phyloP scores from a whole-genome alignment of 2,113 vertebrate genomes.

The Machaerirhynchus nigripectus region DNA sequence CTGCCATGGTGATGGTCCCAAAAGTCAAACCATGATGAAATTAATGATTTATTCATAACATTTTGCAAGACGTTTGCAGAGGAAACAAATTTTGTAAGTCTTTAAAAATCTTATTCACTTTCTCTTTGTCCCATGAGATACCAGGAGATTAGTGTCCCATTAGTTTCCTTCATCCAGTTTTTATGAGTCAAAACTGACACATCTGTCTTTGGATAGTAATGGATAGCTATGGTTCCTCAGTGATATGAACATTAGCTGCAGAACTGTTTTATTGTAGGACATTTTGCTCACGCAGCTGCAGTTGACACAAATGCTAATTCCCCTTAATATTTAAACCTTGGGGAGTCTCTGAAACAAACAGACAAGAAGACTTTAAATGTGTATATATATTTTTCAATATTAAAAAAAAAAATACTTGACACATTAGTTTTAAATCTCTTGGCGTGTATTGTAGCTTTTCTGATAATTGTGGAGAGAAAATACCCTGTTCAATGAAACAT shows the following conservation, averaged over 20 bases:
- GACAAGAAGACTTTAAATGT: not conserved
- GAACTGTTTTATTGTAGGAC: not conserved
- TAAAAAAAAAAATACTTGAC: not conserved
- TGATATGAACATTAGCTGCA: not conserved
- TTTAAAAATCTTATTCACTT: not conserved
- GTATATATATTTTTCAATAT: not conserved
- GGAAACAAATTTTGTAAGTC: not conserved
- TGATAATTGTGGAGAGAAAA: not conserved
- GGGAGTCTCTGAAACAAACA: not conserved
- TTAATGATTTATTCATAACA: slow-evolving; percentile 6
- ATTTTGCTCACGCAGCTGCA: not conserved
- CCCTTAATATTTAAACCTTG: not conserved
- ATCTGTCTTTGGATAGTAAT: not conserved
- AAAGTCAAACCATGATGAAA: slow-evolving; percentile 10
- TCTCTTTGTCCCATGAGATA: not conserved
- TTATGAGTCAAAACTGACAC: not conserved
- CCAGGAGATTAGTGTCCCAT: not conserved
- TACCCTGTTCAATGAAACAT: not conserved
- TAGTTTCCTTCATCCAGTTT: slow-evolving; percentile 17
- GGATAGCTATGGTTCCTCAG: not conserved
- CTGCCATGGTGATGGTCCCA: not conserved
- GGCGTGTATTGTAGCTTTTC: not conserved
- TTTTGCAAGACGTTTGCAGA: not conserved
- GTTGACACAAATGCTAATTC: not conserved
- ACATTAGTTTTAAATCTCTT: not conserved